phyloP scores from a whole-genome alignment of 2,113 vertebrate species.

The Bungarus multicinctus region DNA sequence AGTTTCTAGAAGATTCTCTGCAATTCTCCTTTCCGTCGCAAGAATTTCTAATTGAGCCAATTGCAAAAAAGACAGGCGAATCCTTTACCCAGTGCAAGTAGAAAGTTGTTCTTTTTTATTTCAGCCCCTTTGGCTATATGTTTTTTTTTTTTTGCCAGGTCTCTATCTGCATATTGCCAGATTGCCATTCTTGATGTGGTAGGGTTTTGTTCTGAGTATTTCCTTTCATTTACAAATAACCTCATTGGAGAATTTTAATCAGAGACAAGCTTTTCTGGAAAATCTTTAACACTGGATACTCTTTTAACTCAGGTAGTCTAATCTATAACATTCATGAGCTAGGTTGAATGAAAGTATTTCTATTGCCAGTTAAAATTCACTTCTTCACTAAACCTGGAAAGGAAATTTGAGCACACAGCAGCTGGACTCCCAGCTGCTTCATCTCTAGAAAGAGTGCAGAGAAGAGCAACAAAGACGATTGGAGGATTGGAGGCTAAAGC shows the following conservation, averaged over 20 bases:
- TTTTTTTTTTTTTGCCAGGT: too few relatives aligned
- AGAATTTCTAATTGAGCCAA: neutral
- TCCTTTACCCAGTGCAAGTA: neutral
- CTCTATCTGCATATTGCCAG: neutral
- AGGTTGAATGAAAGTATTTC: neutral
- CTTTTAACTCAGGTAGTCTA: neutral
- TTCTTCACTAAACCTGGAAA: neutral
- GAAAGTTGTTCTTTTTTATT: neutral
- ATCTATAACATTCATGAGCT: neutral
- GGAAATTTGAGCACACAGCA: neutral
- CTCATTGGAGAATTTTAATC: neutral
- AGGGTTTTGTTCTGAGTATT: neutral
- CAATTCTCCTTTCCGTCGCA: neutral
- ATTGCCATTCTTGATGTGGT: neutral
- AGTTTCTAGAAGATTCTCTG: neutral
- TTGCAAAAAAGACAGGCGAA: neutral
- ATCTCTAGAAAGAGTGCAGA: too few relatives aligned
- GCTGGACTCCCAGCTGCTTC: neutral
- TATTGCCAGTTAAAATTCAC: constrained; percentile 4
- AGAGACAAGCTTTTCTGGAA: neutral
- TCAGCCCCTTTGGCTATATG: neutral
- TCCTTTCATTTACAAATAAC: neutral
- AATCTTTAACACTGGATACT: neutral
- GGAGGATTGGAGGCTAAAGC: too few relatives aligned
- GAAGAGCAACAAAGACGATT: too few relatives aligned